phyloP scores from a whole-genome alignment of 2,797 vertebrate genomes.

The Microhierax caerulescens region DNA sequence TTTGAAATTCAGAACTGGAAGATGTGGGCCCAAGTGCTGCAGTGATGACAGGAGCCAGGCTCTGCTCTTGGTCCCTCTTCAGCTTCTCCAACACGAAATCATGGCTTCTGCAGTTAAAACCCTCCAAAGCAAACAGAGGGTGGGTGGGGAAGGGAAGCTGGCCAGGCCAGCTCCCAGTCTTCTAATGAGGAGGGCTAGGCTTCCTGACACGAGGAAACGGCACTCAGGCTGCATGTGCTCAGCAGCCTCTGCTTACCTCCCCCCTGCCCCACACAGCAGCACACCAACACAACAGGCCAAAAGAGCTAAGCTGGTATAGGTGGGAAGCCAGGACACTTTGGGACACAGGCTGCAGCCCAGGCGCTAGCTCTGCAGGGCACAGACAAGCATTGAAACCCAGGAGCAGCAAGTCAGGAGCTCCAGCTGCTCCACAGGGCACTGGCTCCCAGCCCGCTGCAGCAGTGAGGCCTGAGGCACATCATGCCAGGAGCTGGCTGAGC shows the following conservation, averaged over 20 bases:
- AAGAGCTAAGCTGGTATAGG: accelerated
- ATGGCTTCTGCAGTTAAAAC: background rate
- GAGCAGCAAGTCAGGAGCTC: background rate
- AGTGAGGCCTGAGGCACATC: too few species aligned
- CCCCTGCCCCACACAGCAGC: accelerated
- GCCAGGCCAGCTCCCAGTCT: accelerated
- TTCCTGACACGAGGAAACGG: accelerated
- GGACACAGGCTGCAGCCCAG: background rate
- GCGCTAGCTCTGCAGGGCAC: background rate
- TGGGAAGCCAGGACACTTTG: background rate
- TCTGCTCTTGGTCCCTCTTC: background rate
- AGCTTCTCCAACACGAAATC: background rate
- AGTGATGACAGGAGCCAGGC: accelerated
- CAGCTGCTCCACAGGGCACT: background rate
- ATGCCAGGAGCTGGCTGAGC: accelerated
- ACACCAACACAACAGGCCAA: accelerated
- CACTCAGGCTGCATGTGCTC: accelerated
- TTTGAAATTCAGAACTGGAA: background rate
- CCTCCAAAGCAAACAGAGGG: background rate
- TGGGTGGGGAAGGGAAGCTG: background rate
- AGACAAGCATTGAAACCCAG: background rate
- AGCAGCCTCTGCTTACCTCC: background rate
- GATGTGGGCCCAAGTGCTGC: accelerated
- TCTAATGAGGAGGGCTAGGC: background rate
- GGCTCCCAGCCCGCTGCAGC: background rate